Evolutionary conservation across 2,113 vertebrate genomes (phyloP), one percentile per base, ranked within the genome.

Genomic region (Macaca fascicularis): DNA sequence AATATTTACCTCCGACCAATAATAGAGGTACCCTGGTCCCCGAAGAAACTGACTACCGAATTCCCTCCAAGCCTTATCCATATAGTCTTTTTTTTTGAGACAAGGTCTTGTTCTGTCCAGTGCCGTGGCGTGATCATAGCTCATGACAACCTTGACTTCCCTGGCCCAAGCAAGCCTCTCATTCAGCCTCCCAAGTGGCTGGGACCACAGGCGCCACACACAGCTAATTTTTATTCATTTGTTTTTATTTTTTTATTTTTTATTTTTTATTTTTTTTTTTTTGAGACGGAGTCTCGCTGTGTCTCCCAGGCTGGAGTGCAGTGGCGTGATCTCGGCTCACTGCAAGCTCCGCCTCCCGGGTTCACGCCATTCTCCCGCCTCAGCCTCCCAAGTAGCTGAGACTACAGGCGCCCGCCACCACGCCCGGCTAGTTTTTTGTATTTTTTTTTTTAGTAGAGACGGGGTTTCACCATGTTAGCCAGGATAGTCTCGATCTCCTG

Each of bases 61-160:
- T 94, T 89, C 61, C 55, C 79, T 93, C 50, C 92, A 95, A 83
- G 86, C 75, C 9, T 90, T 90, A 61, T 35, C 78, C 67, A 89
- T 43, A 69, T 16, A 85, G 35, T 64, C 20, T 75, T 84, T 86
- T 89, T 8, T 75, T 27, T 45, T 30, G 40, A 75, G 40, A 45
- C 23, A 75, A n/a, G 8, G 6, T 75, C 40, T 76, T 8, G 27
- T 43, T 76, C 25, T 45, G 74, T 45, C 23, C 40, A 45, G 6
- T 76, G 40, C 13, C 25, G 0, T 45, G 40, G 70, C 9, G 0
- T 76, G 40, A 76, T 30, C 6, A 27, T 16, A 76, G 23, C 40
- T 76, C 40, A 76, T 43, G 13, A 43, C 23, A 76, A 76, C 40
- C 25, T 72, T 43, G 25, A 76, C 6, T 27, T 45, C 40, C 40